These are phyloP conservation scores for Eudorcas thomsonii DNA, from an alignment of 2,113 vertebrate species.

Conservation along the genomic window DNA sequence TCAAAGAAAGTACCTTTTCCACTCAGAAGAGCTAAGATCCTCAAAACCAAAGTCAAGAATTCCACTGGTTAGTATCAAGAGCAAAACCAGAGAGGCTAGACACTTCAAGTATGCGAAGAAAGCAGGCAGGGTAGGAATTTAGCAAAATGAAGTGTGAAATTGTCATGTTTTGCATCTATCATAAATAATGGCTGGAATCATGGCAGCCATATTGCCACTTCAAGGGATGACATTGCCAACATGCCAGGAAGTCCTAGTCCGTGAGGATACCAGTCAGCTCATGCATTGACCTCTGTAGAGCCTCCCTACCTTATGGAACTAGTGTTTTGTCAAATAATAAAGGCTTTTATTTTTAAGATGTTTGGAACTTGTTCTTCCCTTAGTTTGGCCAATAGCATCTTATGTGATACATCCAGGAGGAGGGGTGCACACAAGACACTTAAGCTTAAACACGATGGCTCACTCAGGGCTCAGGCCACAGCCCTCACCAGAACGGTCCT, in stretches of 20 bases:
- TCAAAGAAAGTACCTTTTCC: neutral
- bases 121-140: neutral
- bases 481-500: neutral
- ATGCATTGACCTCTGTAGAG: neutral
- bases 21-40: neutral
- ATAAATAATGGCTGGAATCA: neutral
- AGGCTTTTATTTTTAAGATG: neutral
- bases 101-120: neutral
- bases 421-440: too few relatives aligned
- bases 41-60: neutral
- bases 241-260: neutral
- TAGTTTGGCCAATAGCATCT: neutral
- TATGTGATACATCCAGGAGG: neutral
- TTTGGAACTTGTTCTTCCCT: neutral
- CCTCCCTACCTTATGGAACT: neutral
- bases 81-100: neutral
- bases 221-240: neutral
- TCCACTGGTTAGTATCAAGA: neutral
- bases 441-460: neutral
- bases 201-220: neutral
- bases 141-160: neutral
- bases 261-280: neutral
- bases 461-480: neutral
- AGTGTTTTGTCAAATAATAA: neutral
- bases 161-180: neutral